Base-by-base conservation (phyloP, 2,113 vertebrate genomes). In the Heloderma charlesbogerti region DNA sequence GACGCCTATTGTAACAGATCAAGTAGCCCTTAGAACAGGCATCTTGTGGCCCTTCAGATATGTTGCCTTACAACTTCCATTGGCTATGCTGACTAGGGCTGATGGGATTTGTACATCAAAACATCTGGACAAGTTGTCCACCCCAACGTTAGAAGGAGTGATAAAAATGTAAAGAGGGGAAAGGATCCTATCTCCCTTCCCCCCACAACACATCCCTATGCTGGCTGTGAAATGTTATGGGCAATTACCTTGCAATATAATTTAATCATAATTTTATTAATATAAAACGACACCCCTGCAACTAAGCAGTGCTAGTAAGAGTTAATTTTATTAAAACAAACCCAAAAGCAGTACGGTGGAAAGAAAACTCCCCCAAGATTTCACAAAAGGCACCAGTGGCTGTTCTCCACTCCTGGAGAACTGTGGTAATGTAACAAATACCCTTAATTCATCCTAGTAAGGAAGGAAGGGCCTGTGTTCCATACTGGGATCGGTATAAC, bases 401-500 rank as follows among this genome's bases (percentile, higher is more conserved):
- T 60, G 22, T 67, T 31, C 45, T 20, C 57, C 8, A 31, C 16
- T 22, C 16, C 22, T 51, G 4, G 78, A 67, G 16, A 67, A 48
- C 40, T 9, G 25, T 51, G 60, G 9, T 67, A 78, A 79, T 63
- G 27, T 88, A 45, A 45, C 20, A 79, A 67, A 90, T 45, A 66
- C 22, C 82, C 71, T 84, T 75, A 77, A 77, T 75, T 77, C 54
- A 77, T 15, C n/a, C 2, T 0, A 2, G 2, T 31, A 18, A 34
- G n/a, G 27, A 79, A 22, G 0, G 13, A 27, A 77, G 75, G 6
- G 13, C 57, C 60, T 67, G 40, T 10, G 0, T 20, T 29, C 1
- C 82, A 57, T 6, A 48, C 1, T 6, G 34, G 15, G 0, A 0
- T n/a, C 25, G 40, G 72, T 8, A 3, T 91, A 31, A 0, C 15